These are phyloP conservation scores for Drosophila kambysellisi DNA, from an alignment of 2,888 invertebrate genomes.

Conservation along the genomic window DNA sequence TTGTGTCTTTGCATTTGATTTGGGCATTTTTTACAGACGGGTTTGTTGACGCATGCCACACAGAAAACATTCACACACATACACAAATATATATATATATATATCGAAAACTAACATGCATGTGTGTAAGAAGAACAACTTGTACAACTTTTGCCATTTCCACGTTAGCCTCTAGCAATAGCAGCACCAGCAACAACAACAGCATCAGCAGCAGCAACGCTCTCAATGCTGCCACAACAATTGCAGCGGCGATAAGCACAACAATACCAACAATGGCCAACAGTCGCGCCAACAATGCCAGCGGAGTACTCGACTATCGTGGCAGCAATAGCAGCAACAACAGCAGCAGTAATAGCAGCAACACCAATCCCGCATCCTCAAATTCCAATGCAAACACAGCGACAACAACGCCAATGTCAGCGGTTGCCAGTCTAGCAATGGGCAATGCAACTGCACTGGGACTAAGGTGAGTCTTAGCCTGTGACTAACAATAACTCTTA, in stretches of 20 bases:
- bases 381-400: constrained; percentile 34
- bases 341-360: constrained; percentile 34
- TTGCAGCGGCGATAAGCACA: constrained; percentile 71
- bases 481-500: background rate
- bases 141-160: constrained; percentile 57
- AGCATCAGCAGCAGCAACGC: constrained; percentile 57
- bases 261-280: constrained; percentile 67
- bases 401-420: constrained; percentile 57
- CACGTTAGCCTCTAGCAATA: constrained; percentile 61
- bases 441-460: constrained; percentile 51
- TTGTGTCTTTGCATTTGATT: background rate
- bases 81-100: constrained; percentile 5
- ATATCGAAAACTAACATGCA: constrained; percentile 34
- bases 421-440: constrained; percentile 43
- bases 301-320: constrained; percentile 55
- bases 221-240: constrained; percentile 66
- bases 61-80: constrained; percentile 12
- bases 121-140: constrained; percentile 37
- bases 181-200: constrained; percentile 57
- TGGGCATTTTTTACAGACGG: background rate
- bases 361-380: constrained; percentile 30
- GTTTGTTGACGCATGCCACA: constrained; percentile 25
- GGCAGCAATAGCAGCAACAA: constrained; percentile 25
- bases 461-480: constrained; percentile 64
- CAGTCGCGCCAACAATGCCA: constrained; percentile 55